These are phyloP conservation scores for Luscinia megarhynchos DNA, from an alignment of 2,797 vertebrate species.

Conservation along the genomic window DNA sequence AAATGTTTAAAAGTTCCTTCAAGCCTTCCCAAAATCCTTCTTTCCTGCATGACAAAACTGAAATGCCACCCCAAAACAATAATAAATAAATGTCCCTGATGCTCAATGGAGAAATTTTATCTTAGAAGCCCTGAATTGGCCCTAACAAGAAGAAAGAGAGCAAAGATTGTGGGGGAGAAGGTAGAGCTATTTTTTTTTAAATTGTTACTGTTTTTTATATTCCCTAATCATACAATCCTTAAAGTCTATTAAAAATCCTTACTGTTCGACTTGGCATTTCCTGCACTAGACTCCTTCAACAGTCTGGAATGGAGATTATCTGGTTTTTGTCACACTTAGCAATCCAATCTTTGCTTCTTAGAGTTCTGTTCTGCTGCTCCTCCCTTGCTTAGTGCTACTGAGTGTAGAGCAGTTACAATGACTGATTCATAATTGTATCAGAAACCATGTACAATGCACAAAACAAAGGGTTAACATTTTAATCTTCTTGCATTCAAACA, in stretches of 20 bases:
- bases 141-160: not conserved
- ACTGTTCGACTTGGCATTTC: not conserved
- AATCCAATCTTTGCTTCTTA: not conserved
- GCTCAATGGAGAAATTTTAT: not conserved
- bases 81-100: not conserved
- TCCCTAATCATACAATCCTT: not conserved
- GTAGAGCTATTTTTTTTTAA: not conserved
- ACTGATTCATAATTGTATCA: not conserved
- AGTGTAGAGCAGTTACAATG: not conserved
- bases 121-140: not conserved
- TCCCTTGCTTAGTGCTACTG: not conserved
- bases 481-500: constrained; percentile 34
- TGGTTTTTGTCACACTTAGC: not conserved
- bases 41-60: not conserved
- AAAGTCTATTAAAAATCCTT: not conserved
- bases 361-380: not conserved
- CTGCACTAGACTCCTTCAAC: not conserved
- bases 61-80: not conserved
- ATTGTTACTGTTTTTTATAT: not conserved
- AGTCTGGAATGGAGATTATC: constrained; percentile 19
- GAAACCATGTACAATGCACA: not conserved
- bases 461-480: constrained; percentile 48
- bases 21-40: not conserved
- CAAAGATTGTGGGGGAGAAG: not conserved
- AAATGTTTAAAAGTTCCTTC: not conserved